A percentile compares a stretch with the other conserved stretches of the same genome.
phyloP scores from a whole-genome alignment of 2,888 invertebrate genomes.

The Hirtodrosophila duncani region DNA sequence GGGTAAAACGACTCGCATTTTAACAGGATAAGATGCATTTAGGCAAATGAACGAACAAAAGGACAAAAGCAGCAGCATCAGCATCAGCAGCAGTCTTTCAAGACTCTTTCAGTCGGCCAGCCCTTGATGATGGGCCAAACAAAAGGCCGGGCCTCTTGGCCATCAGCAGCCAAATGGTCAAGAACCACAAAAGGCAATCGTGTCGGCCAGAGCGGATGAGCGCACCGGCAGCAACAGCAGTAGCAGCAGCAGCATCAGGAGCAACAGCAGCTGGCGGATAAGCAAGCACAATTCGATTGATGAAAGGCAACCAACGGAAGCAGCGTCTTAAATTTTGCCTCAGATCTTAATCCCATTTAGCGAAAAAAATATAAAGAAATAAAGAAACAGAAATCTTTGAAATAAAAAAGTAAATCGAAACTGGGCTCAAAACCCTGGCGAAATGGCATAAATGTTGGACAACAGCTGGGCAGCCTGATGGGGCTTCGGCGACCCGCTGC shows the following conservation, averaged over 20 bases:
- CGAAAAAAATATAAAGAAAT: constrained; percentile 22
- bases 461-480: constrained; percentile 12
- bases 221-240: background rate
- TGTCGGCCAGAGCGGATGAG: too few relatives aligned
- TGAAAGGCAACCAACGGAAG: constrained; percentile 38
- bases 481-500: constrained; percentile 27
- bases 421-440: too few relatives aligned
- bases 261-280: constrained; percentile 49
- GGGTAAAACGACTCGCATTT: constrained; percentile 47
- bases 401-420: too few relatives aligned
- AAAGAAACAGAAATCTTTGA: too few relatives aligned
- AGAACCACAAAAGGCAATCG: constrained; percentile 68
- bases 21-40: constrained; percentile 69
- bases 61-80: constrained; percentile 18
- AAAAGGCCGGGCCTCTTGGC: constrained; percentile 35
- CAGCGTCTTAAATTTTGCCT: constrained; percentile 31
- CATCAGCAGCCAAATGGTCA: constrained; percentile 55
- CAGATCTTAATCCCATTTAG: constrained; percentile 40
- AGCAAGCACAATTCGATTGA: constrained; percentile 21
- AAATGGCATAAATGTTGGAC: constrained; percentile 34
- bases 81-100: constrained; percentile 6
- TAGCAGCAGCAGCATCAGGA: too few relatives aligned
- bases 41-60: constrained; percentile 63
- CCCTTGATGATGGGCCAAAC: constrained; percentile 53
- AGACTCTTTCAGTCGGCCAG: constrained; percentile 41